A percentile compares a stretch with the other conserved stretches of the same genome.
Evolutionary conservation across 2,797 vertebrate species (phyloP).

Genomic region (Halcyon badia): DNA sequence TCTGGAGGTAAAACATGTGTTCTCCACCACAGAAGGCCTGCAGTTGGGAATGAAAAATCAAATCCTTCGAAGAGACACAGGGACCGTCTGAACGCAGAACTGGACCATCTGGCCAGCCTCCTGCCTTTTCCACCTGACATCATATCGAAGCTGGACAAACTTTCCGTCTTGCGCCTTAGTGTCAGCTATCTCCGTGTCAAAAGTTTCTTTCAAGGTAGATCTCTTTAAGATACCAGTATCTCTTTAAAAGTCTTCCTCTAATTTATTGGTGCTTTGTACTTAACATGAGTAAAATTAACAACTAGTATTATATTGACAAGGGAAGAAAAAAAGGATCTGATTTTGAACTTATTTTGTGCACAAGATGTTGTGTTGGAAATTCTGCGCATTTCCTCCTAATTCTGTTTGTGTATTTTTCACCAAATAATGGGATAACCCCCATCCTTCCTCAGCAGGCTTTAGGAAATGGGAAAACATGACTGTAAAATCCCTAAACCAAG

Average conservation of each 20-base stretch:
- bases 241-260: not conserved
- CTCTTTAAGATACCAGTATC: not conserved
- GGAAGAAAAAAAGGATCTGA: not conserved
- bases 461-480: not conserved
- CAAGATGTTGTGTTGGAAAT: not conserved
- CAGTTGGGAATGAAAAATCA: conserved; percentile 88
- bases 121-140: conserved; percentile 93
- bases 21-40: conserved; percentile 86
- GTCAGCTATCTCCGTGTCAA: conserved; percentile 96
- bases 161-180: conserved; percentile 93
- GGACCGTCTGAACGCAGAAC: conserved; percentile 93
- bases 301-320: not conserved
- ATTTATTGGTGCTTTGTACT: not conserved
- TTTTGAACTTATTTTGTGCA: not conserved
- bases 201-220: conserved; percentile 95
- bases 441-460: not conserved
- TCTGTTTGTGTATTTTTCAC: not conserved
- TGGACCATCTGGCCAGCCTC: conserved; percentile 94
- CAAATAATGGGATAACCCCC: not conserved
- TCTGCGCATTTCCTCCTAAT: not conserved
- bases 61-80: conserved; percentile 96
- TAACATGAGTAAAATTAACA: not conserved
- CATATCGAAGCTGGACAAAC: conserved; percentile 95
- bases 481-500: not conserved
- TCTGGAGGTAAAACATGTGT: conserved; percentile 30